A percentile compares a stretch with the other conserved stretches of the same genome.
Conservation (phyloP, 2,113 vertebrate genomes). For the Cyanoliseus patagonus region DNA sequence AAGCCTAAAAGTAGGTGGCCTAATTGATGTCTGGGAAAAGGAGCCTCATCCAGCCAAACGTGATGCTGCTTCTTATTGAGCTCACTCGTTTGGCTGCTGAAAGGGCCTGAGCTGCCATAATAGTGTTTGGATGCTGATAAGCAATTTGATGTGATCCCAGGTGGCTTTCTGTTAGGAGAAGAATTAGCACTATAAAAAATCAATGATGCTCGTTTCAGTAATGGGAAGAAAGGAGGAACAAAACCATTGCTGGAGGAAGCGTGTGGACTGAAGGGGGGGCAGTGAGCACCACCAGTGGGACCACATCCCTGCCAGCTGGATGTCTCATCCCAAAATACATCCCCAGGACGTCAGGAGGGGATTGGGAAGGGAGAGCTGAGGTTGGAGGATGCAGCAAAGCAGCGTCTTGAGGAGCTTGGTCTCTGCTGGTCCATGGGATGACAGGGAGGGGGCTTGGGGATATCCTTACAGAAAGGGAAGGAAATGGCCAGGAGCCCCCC, state of each 20-base stretch:
- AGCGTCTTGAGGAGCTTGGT: not conserved
- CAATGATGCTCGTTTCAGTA: not conserved
- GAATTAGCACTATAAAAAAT: not conserved
- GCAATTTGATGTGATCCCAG: slow-evolving; percentile 1
- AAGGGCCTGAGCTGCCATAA: not conserved
- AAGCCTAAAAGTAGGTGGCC: not conserved
- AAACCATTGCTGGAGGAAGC: rapidly evolving
- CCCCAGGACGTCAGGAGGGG: rapidly evolving
- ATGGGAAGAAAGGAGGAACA: not conserved
- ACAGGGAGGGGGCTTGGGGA: not conserved
- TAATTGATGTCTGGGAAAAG: not conserved
- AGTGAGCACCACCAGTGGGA: rapidly evolving
- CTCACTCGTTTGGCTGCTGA: not conserved
- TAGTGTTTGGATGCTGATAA: not conserved
- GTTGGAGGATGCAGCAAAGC: not conserved
- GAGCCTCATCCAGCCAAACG: not conserved
- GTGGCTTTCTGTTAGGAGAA: not conserved
- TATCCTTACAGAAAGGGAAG: not conserved
- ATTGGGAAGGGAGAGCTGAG: rapidly evolving
- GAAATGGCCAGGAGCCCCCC: rapidly evolving
- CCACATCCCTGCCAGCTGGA: not conserved
- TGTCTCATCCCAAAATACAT: not conserved
- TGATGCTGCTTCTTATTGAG: not conserved
- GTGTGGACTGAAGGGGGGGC: rapidly evolving
- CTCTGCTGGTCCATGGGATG: not conserved